Percentiles rank a stretch among this genome's conserved stretches.
These are phyloP conservation scores for Gadus macrocephalus DNA, from an alignment of 2,113 vertebrate genomes.

Conservation along the genomic window DNA sequence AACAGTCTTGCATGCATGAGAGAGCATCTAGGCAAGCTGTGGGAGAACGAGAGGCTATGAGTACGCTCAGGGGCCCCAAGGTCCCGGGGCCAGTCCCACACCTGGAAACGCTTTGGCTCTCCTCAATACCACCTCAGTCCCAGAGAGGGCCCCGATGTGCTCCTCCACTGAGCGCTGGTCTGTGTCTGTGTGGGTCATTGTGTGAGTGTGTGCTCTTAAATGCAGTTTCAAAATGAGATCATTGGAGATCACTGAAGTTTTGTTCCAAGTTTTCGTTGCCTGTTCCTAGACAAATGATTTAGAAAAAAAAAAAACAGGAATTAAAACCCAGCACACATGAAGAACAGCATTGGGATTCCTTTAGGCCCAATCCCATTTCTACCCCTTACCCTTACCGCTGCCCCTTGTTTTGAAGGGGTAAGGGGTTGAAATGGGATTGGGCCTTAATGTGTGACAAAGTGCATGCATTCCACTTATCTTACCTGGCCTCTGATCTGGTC, in stretches of 20 bases:
- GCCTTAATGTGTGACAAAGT: too few relatives aligned
- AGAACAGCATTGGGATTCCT: too few relatives aligned
- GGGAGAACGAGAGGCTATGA: constrained; percentile 70
- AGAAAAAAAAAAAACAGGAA: neutral
- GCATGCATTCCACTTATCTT: constrained; percentile 32
- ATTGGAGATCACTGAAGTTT: constrained; percentile 89
- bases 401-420: too few relatives aligned
- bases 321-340: neutral
- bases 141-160: constrained; percentile 72
- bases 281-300: constrained; percentile 76
- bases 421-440: too few relatives aligned
- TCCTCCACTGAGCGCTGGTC: constrained; percentile 37
- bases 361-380: too few relatives aligned
- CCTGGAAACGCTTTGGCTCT: constrained; percentile 76
- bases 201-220: constrained; percentile 46
- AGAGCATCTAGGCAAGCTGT: constrained; percentile 78
- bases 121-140: constrained; percentile 69
- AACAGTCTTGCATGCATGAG: constrained; percentile 80
- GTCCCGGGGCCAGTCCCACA: constrained; percentile 62
- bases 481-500: constrained; percentile 97
- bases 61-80: neutral
- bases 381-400: too few relatives aligned
- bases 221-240: constrained; percentile 49
- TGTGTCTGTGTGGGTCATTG: neutral
- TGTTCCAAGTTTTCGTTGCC: constrained; percentile 97